phyloP scores from a whole-genome alignment of 2,113 vertebrate genomes.

The Oxyruncus cristatus region DNA sequence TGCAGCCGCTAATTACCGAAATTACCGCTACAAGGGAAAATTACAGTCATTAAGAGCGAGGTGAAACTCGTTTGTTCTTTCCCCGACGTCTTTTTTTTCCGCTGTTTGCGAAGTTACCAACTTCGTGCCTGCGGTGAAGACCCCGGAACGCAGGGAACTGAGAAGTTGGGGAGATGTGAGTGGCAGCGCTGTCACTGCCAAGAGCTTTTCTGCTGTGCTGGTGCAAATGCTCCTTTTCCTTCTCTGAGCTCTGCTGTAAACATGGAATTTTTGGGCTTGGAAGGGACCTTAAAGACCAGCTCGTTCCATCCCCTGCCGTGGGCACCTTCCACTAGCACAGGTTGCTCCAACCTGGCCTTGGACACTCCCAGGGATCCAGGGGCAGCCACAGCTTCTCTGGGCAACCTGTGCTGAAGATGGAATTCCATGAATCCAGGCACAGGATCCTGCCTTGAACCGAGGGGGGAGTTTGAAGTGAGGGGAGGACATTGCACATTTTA shows the following conservation, averaged over 20 bases:
- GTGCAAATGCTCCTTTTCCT: neutral
- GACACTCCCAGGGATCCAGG: neutral
- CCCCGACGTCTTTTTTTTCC: conserved; percentile 16
- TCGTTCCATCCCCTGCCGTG: neutral
- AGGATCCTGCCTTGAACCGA: neutral
- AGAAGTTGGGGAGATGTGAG: neutral
- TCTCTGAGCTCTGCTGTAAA: neutral
- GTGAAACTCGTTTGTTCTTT: conserved; percentile 59
- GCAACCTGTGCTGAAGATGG: neutral
- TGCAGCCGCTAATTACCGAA: conserved; percentile 66
- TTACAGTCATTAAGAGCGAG: conserved; percentile 57
- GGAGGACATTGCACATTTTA: neutral
- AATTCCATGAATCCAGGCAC: neutral
- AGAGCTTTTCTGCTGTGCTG: neutral
- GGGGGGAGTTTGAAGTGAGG: neutral
- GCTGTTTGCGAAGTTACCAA: conserved; percentile 12
- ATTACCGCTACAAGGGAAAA: conserved; percentile 47
- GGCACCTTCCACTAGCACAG: neutral
- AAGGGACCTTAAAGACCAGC: accelerated
- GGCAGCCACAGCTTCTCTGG: neutral
- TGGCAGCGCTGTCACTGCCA: neutral
- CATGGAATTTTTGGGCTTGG: accelerated
- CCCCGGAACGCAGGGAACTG: neutral
- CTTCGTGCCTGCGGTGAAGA: neutral
- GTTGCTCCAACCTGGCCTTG: neutral